phyloP scores from a whole-genome alignment of 2,113 vertebrate genomes.

The pig (Sus scrofa) region T2T-Sscrofa CM000823.6:7491001-7491500 shows the following conservation, averaged over 20 bases:
- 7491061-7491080: conserved; percentile 1
- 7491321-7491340: not conserved
- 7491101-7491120: not conserved
- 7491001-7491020: rapidly evolving
- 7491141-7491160: not conserved
- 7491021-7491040: not conserved
- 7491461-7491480: rapidly evolving
- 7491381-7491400: not conserved
- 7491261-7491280: not conserved
- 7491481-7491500: not conserved
- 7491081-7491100: not conserved
- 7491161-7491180: not conserved
- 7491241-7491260: not conserved
- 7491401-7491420: not conserved
- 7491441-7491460: not conserved
- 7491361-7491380: not conserved
- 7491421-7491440: rapidly evolving
- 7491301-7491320: not conserved
- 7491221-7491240: not conserved
- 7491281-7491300: not conserved
- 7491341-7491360: rapidly evolving
- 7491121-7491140: not conserved
- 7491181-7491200: rapidly evolving
- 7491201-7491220: not conserved
- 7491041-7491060: rapidly evolving